Evolutionary conservation across 2,888 invertebrate genomes (phyloP).

Genomic region (Anorthoa munda): DNA sequence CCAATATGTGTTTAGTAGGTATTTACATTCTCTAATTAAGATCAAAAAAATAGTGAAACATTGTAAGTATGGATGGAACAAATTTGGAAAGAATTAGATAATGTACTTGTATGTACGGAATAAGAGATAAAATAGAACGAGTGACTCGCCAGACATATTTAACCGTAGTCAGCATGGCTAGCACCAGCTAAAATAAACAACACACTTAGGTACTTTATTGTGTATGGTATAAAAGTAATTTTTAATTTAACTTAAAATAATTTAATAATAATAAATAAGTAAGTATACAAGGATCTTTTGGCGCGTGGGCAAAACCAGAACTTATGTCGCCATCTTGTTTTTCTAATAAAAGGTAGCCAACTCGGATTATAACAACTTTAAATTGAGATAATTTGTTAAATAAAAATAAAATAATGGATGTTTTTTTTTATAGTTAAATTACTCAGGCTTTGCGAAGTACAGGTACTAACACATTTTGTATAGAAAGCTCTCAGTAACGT

Average conservation of each 20-base stretch:
- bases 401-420: too few species aligned
- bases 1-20: constrained; percentile 10
- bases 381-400: too few species aligned
- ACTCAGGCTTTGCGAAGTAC: too few species aligned
- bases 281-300: background rate
- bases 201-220: background rate
- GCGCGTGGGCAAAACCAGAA: too few species aligned
- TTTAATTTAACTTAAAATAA: constrained; percentile 33
- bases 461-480: too few species aligned
- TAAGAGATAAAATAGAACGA: background rate
- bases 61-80: background rate
- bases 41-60: background rate
- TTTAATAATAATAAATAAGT: constrained; percentile 50
- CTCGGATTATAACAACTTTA: too few species aligned
- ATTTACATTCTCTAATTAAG: constrained; percentile 24
- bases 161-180: constrained; percentile 33
- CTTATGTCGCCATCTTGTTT: too few species aligned
- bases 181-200: constrained; percentile 25
- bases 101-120: background rate
- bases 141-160: background rate
- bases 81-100: constrained; percentile 14
- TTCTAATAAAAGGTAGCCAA: too few species aligned
- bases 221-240: constrained; percentile 21
- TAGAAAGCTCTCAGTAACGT: too few species aligned
- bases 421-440: too few species aligned